Evolutionary conservation across 2,888 invertebrate species (phyloP), one percentile per base, ranked within the genome.

Genomic region (Tuta absoluta): DNA sequence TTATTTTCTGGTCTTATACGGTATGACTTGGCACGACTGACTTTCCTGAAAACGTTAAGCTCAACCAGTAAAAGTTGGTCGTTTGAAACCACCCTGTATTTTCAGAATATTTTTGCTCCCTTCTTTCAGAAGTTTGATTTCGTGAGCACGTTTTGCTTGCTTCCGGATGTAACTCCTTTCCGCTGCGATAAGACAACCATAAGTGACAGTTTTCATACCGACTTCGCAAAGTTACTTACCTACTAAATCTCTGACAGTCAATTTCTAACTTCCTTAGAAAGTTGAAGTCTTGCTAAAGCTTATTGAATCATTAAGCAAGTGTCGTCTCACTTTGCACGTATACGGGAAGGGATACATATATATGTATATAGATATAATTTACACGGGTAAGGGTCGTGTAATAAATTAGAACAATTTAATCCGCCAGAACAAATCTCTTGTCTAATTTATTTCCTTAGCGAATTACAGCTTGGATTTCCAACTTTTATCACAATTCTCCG

Each of bases 331-430:
- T 21, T 19, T 17, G 48, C 28, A 60, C 38, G 48, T 45, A 60
- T 12, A 21, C 17, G 58, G 19, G 12, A 21, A 8, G n/a, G 59
- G 57, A 33, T 33, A 33, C 10, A 33, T 4, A 10, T 28, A 33
- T 33, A n/a, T n/a, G n/a, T n/a, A n/a, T n/a, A n/a, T n/a, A n/a
- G n/a, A n/a, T n/a, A 33, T 57, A 37, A 4, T 10, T 33, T 33
- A 51, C 21, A 21, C 33, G 49, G 71, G 67, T 45, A 60, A 66
- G 73, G 73, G 73, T 67, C 69, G 70, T 75, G 72, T 82, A 81
- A 85, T 84, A 85, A 86, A 86, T 86, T 83, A 81, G 78, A 82
- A 85, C 84, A 84, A 84, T 84, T 84, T 84, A 85, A 86, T 86
- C 82, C 77, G 69, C 78, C 78, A 75, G 80, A 80, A 85, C 84